phyloP scores from a whole-genome alignment of 2,113 vertebrate genomes.

The Sinosuthora webbiana region DNA sequence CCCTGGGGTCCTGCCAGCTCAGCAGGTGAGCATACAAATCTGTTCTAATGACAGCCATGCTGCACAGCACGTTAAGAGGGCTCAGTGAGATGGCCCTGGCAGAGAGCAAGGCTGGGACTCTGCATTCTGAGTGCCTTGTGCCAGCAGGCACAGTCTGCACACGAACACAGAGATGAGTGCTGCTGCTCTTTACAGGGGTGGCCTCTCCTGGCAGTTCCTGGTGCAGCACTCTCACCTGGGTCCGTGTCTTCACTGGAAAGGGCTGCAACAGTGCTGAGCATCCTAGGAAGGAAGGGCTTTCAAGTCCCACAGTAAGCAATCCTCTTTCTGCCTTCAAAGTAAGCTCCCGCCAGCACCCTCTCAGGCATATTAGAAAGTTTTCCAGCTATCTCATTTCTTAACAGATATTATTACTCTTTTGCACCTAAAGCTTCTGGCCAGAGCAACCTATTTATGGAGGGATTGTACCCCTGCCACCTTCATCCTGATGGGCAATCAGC shows the following conservation, averaged over 20 bases:
- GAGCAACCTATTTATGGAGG: background rate
- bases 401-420: background rate
- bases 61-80: background rate
- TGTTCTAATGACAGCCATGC: too few relatives aligned
- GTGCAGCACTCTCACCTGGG: background rate
- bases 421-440: background rate
- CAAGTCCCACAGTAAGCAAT: background rate
- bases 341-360: background rate
- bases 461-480: background rate
- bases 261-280: background rate
- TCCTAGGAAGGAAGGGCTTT: background rate
- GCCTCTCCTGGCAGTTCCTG: accelerated
- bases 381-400: background rate
- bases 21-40: accelerated
- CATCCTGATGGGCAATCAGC: background rate
- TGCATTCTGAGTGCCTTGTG: background rate
- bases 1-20: background rate
- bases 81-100: background rate
- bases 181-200: background rate
- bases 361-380: background rate
- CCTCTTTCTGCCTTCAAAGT: background rate
- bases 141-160: background rate
- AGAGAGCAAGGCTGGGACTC: background rate
- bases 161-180: accelerated
- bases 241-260: background rate